Base-by-base conservation (phyloP, 2,113 vertebrate genomes). In the Ellobius talpinus region DNA sequence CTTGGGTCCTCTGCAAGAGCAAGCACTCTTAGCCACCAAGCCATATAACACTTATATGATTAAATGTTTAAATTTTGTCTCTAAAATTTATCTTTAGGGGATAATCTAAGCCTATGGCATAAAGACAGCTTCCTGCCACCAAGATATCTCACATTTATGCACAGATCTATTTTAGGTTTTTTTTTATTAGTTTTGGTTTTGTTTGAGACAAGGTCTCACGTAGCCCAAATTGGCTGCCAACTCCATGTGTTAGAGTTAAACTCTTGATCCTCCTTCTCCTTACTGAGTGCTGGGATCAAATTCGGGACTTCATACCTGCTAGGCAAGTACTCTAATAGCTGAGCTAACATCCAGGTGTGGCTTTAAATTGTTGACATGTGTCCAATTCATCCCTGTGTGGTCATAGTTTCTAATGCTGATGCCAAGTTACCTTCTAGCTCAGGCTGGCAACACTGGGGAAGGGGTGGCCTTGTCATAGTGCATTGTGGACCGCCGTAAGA, bases 31-130 rank as follows among this genome's bases (percentile, higher is more conserved):
- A 61, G 58, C 79, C 21, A 26, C 36, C 11, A 47, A 68, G 42
- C 17, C 17, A 50, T 33, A 33, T 33, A 33, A 36, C 33, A 55
- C 24, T 85, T 61, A 29, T 93, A 65, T 87, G 68, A 61, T 96
- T 84, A 94, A 86, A 74, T 58, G 90, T 79, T 78, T 74, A 72
- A 52, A 16, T 89, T 91, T 1, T 61, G 39, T 85, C 95, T 91
- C 9, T 81, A 95, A 91, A 87, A 84, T 61, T 70, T 84, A 81
- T 89, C 58, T 93, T 96, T 89, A 86, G 39, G 45, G 55, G 74
- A 39, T 93, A 70, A 93, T 92, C 93, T 91, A 87, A 81, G 68
- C 9, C 39, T 81, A 21, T n/a, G 70, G 74, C 47, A 4, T 77
- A 39, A 39, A 88, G 72, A 45, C 16, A 63, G 21, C 33, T 12